Percentiles rank a stretch among this genome's conserved stretches.
Conservation (phyloP, 2,888 invertebrate genomes). For the Sesia apiformis region DNA sequence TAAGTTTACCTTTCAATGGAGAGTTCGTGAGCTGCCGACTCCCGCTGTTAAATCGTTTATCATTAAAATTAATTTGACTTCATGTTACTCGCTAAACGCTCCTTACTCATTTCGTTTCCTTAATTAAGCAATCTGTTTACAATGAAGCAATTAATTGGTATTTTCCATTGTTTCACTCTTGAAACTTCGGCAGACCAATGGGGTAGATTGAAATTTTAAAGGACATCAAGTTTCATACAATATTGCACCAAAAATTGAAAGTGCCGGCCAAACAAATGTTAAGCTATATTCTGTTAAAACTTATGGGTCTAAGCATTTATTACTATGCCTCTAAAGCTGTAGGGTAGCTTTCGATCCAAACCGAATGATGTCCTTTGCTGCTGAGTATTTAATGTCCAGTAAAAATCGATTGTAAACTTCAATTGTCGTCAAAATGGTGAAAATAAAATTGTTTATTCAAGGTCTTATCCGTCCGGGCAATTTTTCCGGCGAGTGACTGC, state of each 20-base stretch:
- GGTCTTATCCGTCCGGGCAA: slow-evolving; percentile 33
- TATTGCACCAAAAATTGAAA: too few relatives aligned
- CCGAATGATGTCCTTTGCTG: too few relatives aligned
- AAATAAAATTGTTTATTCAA: slow-evolving; percentile 52
- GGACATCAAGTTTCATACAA: too few relatives aligned
- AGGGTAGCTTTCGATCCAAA: too few relatives aligned
- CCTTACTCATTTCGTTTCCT: slow-evolving; percentile 66
- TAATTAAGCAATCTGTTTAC: slow-evolving; percentile 74
- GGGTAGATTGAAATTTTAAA: neutral
- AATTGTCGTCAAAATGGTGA: neutral
- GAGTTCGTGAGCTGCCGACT: slow-evolving; percentile 18
- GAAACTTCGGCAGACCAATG: neutral
- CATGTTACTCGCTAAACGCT: slow-evolving; percentile 57
- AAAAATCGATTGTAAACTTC: too few relatives aligned
- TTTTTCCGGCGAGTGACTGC: slow-evolving; percentile 43
- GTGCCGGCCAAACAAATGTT: too few relatives aligned
- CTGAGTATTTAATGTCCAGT: too few relatives aligned
- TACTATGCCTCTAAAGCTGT: too few relatives aligned
- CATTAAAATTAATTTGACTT: slow-evolving; percentile 70
- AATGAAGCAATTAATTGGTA: slow-evolving; percentile 69
- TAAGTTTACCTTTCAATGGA: slow-evolving; percentile 27
- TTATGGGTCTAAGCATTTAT: too few relatives aligned
- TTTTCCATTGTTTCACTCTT: slow-evolving; percentile 19
- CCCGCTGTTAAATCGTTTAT: slow-evolving; percentile 53
- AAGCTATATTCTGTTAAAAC: too few relatives aligned